Conservation (phyloP, 2,888 invertebrate species). For the Lydus trimaculatus region DNA sequence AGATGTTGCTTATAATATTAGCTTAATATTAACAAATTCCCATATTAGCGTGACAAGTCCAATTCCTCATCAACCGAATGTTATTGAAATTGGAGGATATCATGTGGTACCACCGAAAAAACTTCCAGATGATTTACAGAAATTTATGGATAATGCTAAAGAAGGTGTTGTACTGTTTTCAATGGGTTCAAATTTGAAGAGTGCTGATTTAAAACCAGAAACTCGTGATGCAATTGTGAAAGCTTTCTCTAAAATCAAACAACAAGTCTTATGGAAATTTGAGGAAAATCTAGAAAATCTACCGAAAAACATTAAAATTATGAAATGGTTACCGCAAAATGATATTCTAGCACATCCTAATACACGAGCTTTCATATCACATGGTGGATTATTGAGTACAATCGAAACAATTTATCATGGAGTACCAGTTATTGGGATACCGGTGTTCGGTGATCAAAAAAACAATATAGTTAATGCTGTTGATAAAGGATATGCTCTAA, state of each 20-base stretch:
- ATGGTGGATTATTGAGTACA: conserved; percentile 67
- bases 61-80: conserved; percentile 63
- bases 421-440: conserved; percentile 64
- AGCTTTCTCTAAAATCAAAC: conserved; percentile 55
- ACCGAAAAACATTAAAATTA: conserved; percentile 56
- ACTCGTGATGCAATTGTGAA: conserved; percentile 48
- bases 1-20: conserved; percentile 44
- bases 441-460: conserved; percentile 63
- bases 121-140: conserved; percentile 41
- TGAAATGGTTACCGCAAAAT: conserved; percentile 58
- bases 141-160: conserved; percentile 39
- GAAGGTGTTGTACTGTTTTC: conserved; percentile 55
- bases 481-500: conserved; percentile 38
- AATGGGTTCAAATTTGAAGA: conserved; percentile 58
- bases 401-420: conserved; percentile 64
- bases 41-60: conserved; percentile 63
- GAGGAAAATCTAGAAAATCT: conserved; percentile 52
- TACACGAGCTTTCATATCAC: conserved; percentile 65
- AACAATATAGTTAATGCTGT: conserved; percentile 61
- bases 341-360: conserved; percentile 63
- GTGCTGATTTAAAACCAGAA: conserved; percentile 46
- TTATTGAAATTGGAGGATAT: conserved; percentile 66
- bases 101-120: conserved; percentile 54
- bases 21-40: conserved; percentile 49
- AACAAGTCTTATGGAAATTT: conserved; percentile 61